Base-by-base conservation (phyloP, 2,113 vertebrate species). In the Amphilophus citrinellus region DNA sequence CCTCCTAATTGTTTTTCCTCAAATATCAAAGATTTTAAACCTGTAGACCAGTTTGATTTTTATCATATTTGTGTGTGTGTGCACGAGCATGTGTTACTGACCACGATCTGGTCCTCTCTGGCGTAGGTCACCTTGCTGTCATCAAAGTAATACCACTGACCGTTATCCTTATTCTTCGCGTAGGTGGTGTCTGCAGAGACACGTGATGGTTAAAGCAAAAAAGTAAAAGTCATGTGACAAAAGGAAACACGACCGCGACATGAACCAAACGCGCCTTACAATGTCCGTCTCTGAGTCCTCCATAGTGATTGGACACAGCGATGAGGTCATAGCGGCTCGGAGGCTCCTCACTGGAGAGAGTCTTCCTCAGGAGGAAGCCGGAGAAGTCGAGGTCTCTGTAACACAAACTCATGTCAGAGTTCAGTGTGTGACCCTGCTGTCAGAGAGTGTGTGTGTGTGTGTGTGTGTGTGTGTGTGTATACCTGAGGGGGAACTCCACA, bases 261-360 rank as follows among this genome's bases (percentile, higher is more conserved):
- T 35, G 35, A 73, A 13, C 1, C 1, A 53, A 6, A 1, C 13
- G 4, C 9, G 17, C 30, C 96, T 76, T 93, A 98, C 97, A 98
- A 79, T 98, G 97, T 85, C 97, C 97, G 4, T 97, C 97, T 61
- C 97, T 88, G 68, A 98, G 96, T 68, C 97, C 97, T 11, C 97
- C 97, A 7, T 97, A 97, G 90, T 98, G 97, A 92, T 98, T 98
- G 73, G 97, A 97, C 83, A 97, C 97, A 0, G 97, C 96, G 1
- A 98, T 98, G 92, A 98, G 97, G 90, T 98, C 97, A 0, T 98
- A 98, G 87, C 96, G 94, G 92, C 96, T 97, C 3, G 95, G 94
- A 10, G 96, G 95, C 65, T 96, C 94, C 3, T 88, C 92, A 30
- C 91, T 93, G 3, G 91, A 92, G 75, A 89, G 75, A 0, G 90